Evolutionary conservation across 2,113 vertebrate species (phyloP), one percentile per base, ranked within the genome.

Genomic region (Calyptomena viridis): DNA sequence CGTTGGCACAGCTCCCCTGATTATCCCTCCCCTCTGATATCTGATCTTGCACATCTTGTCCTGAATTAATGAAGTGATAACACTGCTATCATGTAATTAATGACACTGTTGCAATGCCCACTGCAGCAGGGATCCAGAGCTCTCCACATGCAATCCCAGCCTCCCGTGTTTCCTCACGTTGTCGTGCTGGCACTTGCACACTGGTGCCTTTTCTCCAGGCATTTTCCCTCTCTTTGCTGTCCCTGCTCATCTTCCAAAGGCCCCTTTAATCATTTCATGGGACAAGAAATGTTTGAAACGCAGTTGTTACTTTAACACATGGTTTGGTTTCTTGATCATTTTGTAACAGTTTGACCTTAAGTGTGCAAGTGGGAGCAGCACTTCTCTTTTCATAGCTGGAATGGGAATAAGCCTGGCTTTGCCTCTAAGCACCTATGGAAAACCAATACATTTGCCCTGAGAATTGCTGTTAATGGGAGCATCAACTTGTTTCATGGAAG

Each of bases 1-100:
- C 40, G 2, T 42, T 94, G 92, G 90, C 75, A 31, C 5, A 0
- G 23, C 19, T 87, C 59, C 27, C 72, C 53, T 4, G 49, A 20
- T 39, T 42, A 56, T 86, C 44, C 85, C 90, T 96, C 85, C 85
- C 76, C 68, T 73, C 82, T n/a, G 52, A 20, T 84, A 93, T 96
- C 95, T 84, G 96, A 91, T 96, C 82, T 95, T 93, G 92, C 92
- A 77, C 85, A 86, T 49, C 63, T 66, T 27, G 2, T 11, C 7
- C 67, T 18, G 90, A 91, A 80, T 88, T 95, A 93, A 95, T 39
- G 72, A 85, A 47, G 84, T 2, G 79, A 90, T 91, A 90, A 59
- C 23, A 2, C 5, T 71, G 82, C 75, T 87, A 63, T 86, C 85
- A 83, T 23, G 58, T 88, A 76, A 91, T 86, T 90, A 95, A 44